Base-by-base conservation (phyloP, 1,140 invertebrate species). In the Mycetomoellerius zeteki region DNA sequence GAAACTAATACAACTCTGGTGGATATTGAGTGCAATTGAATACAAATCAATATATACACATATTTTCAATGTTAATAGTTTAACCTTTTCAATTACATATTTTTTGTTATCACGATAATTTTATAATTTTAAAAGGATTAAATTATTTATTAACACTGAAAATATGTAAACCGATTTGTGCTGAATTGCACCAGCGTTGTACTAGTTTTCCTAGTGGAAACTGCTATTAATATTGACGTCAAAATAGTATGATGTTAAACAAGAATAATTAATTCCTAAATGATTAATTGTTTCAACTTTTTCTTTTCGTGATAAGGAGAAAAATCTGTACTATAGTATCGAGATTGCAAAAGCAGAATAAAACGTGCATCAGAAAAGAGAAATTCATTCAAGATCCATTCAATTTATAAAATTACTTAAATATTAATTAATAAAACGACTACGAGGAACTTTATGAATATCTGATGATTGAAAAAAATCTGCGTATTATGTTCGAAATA, bases 261-360 rank as follows among this genome's bases (percentile, higher is more conserved):
- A 33, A 33, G 12, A 33, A 37, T 75, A 37, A 56, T 54, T 73
- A 33, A 54, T 73, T 8, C 12, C 52, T 27, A 58, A 37, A 56
- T 75, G n/a, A 75, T 75, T 75, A 75, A 75, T 56, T 75, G 27
- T 58, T 58, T 30, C n/a, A 33, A 0, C n/a, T 56, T 33, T 56
- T 37, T n/a, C n/a, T 56, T 33, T 56, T 37, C 30, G 5, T 19
- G 27, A 27, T 21, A 37, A 75, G 3, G 5, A 33, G 24, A 33
- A 75, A 75, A 75, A 52, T 21, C n/a, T 56, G 19, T 33, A n/a
- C 10, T 37, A 73, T 0, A 56, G 19, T 12, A 43, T 43, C 19
- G 12, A 76, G 33, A 60, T 76, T 76, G 16, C 56, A n/a, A 12
- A 10, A 43, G 21, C 16, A 8, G 33, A 60, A 58, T 12, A 72